Evolutionary conservation across 2,113 vertebrate species (phyloP), one percentile per base, ranked within the genome.

Genomic region (Anguilla rostrata): DNA sequence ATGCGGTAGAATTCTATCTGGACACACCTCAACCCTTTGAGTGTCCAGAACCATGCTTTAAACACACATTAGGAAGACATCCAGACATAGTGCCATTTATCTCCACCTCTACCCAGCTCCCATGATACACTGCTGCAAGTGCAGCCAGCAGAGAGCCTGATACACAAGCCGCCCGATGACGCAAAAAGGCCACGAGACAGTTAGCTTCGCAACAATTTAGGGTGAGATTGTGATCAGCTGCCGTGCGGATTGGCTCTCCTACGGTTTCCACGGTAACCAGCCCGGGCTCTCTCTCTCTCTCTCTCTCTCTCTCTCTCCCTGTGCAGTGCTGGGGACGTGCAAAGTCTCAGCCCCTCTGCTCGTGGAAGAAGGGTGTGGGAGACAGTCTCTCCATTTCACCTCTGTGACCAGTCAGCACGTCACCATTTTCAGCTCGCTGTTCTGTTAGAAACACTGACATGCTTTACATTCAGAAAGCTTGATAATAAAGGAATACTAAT

Each of bases 261-360:
- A 39, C 39, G 43, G 49, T 85, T 81, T 81, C 84, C 75, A 85
- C 56, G 75, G 78, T 43, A 60, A 85, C 84, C 18, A 6, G 34
- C 2, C 46, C 34, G 49, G 34, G 75, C 56, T 22, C 20, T 56
- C 49, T 75, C n/a, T 34, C 56, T 20, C 18, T 53, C 46, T 71
- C 26, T 71, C 26, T 22, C 63, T 71, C 34, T 34, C 34, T 75
- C 56, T 22, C 20, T 56, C 49, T 75, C n/a, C 71, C 71, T 75
- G 29, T 29, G 71, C 71, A n/a, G 26, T 12, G n/a, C 71, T 75
- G 71, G n/a, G 71, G 26, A n/a, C n/a, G 22, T 66, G 60, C n/a
- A 75, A 75, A 75, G 71, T 66, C 60, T 26, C 9, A 75, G 71
- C 26, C 71, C 26, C 9, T 26, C n/a, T 34, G n/a, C 22, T 26